Percentiles rank a stretch among this genome's conserved stretches.
These are phyloP conservation scores for Cathartes aura DNA, from an alignment of 2,113 vertebrate species.

Conservation along the genomic window DNA sequence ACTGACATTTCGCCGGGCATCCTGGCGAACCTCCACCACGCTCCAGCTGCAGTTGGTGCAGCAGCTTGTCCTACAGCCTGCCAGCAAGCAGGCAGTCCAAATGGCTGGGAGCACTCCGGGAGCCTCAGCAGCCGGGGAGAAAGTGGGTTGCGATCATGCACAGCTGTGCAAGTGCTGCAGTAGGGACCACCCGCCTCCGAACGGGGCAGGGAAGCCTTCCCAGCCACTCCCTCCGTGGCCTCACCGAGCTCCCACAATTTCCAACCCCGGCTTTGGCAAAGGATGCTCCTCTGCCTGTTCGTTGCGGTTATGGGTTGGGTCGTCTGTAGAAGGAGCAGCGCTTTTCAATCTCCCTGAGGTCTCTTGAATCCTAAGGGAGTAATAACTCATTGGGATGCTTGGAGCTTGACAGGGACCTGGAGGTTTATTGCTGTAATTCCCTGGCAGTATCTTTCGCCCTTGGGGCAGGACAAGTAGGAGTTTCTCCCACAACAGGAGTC, in stretches of 20 bases:
- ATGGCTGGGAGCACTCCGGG: accelerated
- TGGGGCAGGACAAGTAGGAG: constrained; percentile 17
- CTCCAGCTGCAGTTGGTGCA: background rate
- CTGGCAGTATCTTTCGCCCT: constrained; percentile 24
- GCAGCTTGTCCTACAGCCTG: background rate
- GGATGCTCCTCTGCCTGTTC: background rate
- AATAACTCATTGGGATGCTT: constrained; percentile 15
- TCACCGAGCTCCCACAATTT: background rate
- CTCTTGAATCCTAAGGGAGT: background rate
- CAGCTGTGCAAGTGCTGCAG: background rate
- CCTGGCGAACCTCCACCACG: accelerated
- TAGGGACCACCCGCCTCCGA: background rate
- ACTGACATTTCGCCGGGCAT: background rate
- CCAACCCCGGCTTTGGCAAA: background rate
- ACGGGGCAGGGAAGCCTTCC: background rate
- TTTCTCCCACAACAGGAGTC: constrained; percentile 22
- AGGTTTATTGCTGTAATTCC: constrained; percentile 27
- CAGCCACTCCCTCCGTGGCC: accelerated
- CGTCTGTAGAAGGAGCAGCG: background rate
- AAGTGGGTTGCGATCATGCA: accelerated
- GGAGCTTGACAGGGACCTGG: background rate
- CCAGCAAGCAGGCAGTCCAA: background rate
- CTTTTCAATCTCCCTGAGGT: background rate
- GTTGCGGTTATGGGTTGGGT: background rate
- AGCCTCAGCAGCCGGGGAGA: accelerated